Base-by-base conservation (phyloP, 2,797 vertebrate species). In the Synanceia verrucosa region DNA sequence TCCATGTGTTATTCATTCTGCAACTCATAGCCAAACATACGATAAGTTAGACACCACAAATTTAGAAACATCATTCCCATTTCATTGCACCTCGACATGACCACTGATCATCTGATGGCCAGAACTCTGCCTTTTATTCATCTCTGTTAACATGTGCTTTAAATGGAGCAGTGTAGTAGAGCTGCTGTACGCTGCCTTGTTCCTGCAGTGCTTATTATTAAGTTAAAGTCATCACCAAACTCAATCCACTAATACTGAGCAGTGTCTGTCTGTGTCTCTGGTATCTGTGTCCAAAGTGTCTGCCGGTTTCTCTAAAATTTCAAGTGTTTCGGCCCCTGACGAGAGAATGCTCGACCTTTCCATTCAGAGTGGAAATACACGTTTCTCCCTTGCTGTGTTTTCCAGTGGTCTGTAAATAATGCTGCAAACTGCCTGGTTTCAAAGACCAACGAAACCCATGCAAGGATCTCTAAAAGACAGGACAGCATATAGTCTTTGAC, bases 401-500 rank as follows among this genome's bases (percentile, higher is more conserved):
- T 75, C 65, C 69, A 94, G 90, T 92, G 91, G 90, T 90, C 70
- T 94, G 94, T 95, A 95, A 94, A 95, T 94, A 93, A 93, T 95
- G 94, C 94, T 95, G 94, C 93, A 94, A 95, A 96, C 95, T 96
- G 95, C 96, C 95, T 95, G 94, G 91, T 92, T 92, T 78, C 79
- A 76, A 82, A 92, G 92, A 89, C 80, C 82, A 85, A 94, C 82
- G 83, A 92, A 93, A 94, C 92, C 85, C 91, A 92, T 77, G 88
- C 89, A 92, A 86, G 82, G 70, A 84, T 91, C 91, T 91, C 77
- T 86, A 61, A 91, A 92, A 87, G 92, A 93, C 86, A 85, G 88
- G 90, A 85, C 82, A 89, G 92, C 80, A 92, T 88, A 88, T 47
- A 46, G 73, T 93, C 86, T 94, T 92, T 92, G 90, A 92, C 88